Evolutionary conservation across 92 coral and sea anemone genomes (phyloP).

Genomic region (Porites rus): DNA sequence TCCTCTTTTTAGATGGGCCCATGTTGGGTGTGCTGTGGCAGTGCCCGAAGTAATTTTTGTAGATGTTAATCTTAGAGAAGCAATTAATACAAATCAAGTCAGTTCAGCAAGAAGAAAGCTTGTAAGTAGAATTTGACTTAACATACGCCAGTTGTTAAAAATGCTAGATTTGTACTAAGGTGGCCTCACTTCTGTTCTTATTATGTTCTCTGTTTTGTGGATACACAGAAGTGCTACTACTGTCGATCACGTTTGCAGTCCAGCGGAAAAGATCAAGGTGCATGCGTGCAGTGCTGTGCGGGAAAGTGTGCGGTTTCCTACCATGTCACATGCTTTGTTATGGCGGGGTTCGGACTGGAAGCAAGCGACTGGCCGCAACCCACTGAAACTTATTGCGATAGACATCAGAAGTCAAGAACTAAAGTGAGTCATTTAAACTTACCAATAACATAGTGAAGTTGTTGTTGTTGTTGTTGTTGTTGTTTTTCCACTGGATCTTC

Average conservation of each 20-base stretch:
- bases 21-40: conserved; percentile 84
- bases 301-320: conserved; percentile 90
- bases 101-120: conserved; percentile 79
- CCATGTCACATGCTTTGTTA: conserved; percentile 82
- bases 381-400: conserved; percentile 84
- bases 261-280: conserved; percentile 41
- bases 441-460: no score
- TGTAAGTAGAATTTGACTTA: conserved; percentile 49
- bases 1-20: conserved; percentile 73
- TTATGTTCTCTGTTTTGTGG: background rate
- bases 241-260: conserved; percentile 63
- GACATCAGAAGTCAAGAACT: conserved; percentile 79
- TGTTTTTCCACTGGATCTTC: background rate
- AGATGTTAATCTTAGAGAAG: conserved; percentile 65
- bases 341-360: conserved; percentile 82
- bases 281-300: conserved; percentile 91
- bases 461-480: no score
- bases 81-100: conserved; percentile 64
- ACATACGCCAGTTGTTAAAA: no score
- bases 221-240: conserved; percentile 73
- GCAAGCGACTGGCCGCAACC: conserved; percentile 95
- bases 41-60: conserved; percentile 82
- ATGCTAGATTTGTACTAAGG: no score
- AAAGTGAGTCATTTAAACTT: conserved; percentile 52
- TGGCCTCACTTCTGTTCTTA: background rate